phyloP scores from a whole-genome alignment of 2,113 vertebrate genomes.

The Atherinomorus stipes region DNA sequence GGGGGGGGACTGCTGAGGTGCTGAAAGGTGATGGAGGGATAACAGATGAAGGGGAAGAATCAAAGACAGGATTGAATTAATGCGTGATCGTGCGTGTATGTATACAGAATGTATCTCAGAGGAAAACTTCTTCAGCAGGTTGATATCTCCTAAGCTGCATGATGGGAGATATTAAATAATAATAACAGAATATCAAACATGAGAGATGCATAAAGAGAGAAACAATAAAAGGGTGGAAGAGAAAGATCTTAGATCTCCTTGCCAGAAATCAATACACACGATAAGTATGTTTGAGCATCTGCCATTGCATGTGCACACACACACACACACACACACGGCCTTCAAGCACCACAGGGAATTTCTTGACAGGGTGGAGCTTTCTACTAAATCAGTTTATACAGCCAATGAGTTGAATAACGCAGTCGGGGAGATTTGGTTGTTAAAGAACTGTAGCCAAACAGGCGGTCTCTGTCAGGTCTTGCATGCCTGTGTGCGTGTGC shows the following conservation, averaged over 20 bases:
- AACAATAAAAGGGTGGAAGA: constrained; percentile 25
- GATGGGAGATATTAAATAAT: constrained; percentile 19
- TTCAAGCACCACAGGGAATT: constrained; percentile 46
- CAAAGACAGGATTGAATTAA: constrained; percentile 27
- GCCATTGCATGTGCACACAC: constrained; percentile 13
- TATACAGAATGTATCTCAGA: constrained; percentile 3
- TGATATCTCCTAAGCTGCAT: constrained; percentile 20
- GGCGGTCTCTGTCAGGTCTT: not conserved
- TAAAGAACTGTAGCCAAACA: constrained; percentile 35
- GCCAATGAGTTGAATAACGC: constrained; percentile 61
- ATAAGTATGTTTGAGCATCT: constrained; percentile 55
- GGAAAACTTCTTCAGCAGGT: not conserved
- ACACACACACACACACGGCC: constrained; percentile 20
- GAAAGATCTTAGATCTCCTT: constrained; percentile 24
- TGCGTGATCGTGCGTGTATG: not conserved
- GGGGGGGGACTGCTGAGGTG: constrained; percentile 10
- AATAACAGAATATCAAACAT: constrained; percentile 12
- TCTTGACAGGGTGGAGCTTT: constrained; percentile 40
- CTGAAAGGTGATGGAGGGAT: constrained; percentile 20
- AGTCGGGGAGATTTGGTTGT: constrained; percentile 38
- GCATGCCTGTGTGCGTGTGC: constrained; percentile 20
- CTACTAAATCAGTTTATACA: constrained; percentile 59
- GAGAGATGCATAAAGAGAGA: constrained; percentile 2
- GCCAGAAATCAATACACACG: constrained; percentile 54
- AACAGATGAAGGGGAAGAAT: constrained; percentile 38